Evolutionary conservation across 2,113 vertebrate species (phyloP), one percentile per base, ranked within the genome.

Genomic region (Parus major): DNA sequence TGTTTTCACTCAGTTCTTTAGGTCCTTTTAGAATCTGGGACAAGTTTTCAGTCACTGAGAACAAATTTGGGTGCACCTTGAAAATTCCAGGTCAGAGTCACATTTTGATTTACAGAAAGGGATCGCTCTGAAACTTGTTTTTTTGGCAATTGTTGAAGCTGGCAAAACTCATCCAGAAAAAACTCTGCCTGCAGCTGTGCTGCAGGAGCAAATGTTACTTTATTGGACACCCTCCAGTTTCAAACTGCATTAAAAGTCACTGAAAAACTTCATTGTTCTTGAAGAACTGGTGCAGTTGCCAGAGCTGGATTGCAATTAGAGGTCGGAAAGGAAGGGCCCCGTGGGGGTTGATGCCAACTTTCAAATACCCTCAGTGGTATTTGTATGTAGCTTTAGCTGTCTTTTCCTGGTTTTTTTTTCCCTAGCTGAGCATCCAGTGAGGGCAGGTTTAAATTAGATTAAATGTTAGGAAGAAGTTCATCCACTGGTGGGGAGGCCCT

Each of bases 201-300:
- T 92, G 15, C 60, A 39, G 94, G 76, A 96, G 85, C 83, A 56
- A 84, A 41, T 93, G 86, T 92, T 91, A 78, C 44, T 11, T 71
- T 83, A 15, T 13, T 97, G 95, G 96, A 94, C 61, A 70, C 53
- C 52, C 49, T 78, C 91, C 95, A 94, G 92, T 52, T 94, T 68
- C 88, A 86, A 91, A 78, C 71, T 92, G 95, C 91, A 88, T 86
- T 93, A 92, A 97, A 97, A 96, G 92, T 93, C 95, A 97, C 94
- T 95, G 95, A 94, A 97, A 95, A 95, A 86, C 88, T 92, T 95
- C 91, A 92, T 95, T 94, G 94, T 97, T 96, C 92, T 96, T 93
- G 50, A 97, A 82, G 49, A 94, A 78, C 22, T 78, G 84, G 11
- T 77, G 52, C 12, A 78, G 72, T 82, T 96, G 92, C 88, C 91